Base-by-base conservation (phyloP, 2,888 invertebrate genomes). In the Leucophenga maculata region DNA sequence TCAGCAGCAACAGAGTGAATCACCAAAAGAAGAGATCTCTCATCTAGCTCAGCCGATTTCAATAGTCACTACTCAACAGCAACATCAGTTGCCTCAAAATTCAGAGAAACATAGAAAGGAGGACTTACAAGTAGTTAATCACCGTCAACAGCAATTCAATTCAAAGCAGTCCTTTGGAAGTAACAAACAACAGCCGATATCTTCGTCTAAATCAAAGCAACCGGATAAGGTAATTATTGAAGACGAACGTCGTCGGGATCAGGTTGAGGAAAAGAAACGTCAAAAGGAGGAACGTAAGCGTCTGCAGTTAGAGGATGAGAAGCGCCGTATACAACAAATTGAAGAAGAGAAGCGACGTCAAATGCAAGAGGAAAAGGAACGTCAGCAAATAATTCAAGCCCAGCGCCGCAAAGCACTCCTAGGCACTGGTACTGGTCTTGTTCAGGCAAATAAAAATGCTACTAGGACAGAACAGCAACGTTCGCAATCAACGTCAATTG, bases 331-430 rank as follows among this genome's bases (percentile, higher is more conserved):
- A 0, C 69, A 80, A 50, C 67, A 75, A 13, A 78, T 73, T 1
- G 88, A 88, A 54, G 88, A 88, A 44, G 87, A 89, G 57, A 85
- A 83, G 67, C 80, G 82, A n/a, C 84, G 86, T 0, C 87, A 87
- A 73, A 75, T 79, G 8, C 76, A 79, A 0, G 88, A 88, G 50
- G 89, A 89, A 71, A 86, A 84, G 50, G 86, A 88, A 52, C 83
- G 88, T 0, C 87, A 86, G n/a, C 86, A 86, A 50, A 87, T 87
- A 72, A 88, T 88, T 32, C 86, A 88, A 71, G 85, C 84, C 1
- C 87, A 87, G 68, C 86, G 88, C 3, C 86, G 88, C 0, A 86
- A 87, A 52, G 86, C 86, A 4, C 74, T 88, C 52, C 60, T 86
- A 31, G 82, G 78, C 6, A 81, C 72, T 68, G 16, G 70, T 0